Base-by-base conservation (phyloP, 2,797 vertebrate species). In the Loris lydekkerianus region DNA sequence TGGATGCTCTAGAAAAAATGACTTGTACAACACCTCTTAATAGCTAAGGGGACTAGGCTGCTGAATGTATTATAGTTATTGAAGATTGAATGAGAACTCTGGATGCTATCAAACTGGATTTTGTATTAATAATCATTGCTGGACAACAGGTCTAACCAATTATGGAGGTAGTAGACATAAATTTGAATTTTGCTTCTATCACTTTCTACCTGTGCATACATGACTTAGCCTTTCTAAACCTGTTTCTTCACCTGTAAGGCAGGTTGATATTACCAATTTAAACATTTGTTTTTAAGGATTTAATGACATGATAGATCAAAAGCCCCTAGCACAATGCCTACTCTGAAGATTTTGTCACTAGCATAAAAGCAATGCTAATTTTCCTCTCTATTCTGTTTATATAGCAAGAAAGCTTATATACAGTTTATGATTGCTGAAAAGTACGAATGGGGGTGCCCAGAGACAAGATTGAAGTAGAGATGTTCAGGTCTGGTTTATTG, bases 131-230 rank as follows among this genome's bases (percentile, higher is more conserved):
- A 89, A 78, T 27, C 18, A 9, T 27, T 80, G 46, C 14, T 60
- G 34, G 56, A 43, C 65, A 86, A 80, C 8, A 73, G 20, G 46
- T 80, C n/a, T 86, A 91, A 63, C 73, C 73, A 80, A 56, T 65
- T 65, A 63, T 56, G 6, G 17, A 80, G 21, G 10, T n/a, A 63
- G 29, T 23, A 65, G 29, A 43, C 63, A 65, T 80, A 78, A 67
- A 72, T 90, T 56, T 94, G 61, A 96, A 70, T 91, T 90, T n/a
- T 82, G 88, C 21, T 34, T 90, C 75, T 73, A 43, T 81, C 40
- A 53, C 58, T 70, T 90, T 82, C 56, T 91, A 43, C 53, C 53
- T 86, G 23, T 58, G 29, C 29, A 63, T 70, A 23, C 43, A 61
- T 76, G 76, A 67, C 53, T 14, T 93, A 34, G 60, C 29, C 15